Base-by-base conservation (phyloP, 1,140 invertebrate species). In the Pseudomyrmex cubaensis region DNA sequence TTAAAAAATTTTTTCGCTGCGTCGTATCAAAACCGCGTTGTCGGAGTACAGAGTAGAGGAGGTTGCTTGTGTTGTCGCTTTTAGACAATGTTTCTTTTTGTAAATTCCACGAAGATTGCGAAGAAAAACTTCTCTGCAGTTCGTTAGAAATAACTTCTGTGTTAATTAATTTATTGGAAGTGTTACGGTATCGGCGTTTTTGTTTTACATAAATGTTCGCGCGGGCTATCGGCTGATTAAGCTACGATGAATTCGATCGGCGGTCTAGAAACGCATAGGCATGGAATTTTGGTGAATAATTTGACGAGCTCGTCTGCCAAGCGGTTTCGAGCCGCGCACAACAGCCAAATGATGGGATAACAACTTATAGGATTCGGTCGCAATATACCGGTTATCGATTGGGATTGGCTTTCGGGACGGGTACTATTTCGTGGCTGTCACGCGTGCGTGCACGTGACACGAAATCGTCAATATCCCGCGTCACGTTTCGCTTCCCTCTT, bases 371-470 rank as follows among this genome's bases (percentile, higher is more conserved):
- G 35, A 9, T 10, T 80, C 15, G 48, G 17, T 35, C 22, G 15
- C 54, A 54, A 61, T 72, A 59, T 22, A 48, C 57, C 70, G 35
- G 35, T 70, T 85, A 87, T 85, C 59, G 85, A 85, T 85, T 63
- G 63, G 12, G n/a, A 25, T 52, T 69, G 56, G 69, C 74, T 85
- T 86, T 86, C 54, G 87, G 35, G 70, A 22, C 8, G 62, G 20
- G 75, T 67, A 85, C 73, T 77, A 72, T 83, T 77, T 20, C 61
- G 25, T 12, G 15, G 62, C 13, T 67, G 85, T 89, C 88, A 89
- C 85, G 87, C 56, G 66, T 85, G 85, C 82, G 76, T 86, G 75
- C 85, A 89, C 87, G 88, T 89, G 88, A 77, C 76, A 63, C 59
- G 54, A n/a, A 56, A 83, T 72, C 74, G 78, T 88, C 87, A 66